Evolutionary conservation across 2,888 invertebrate genomes (phyloP).

Genomic region (Heliconius aoede): DNA sequence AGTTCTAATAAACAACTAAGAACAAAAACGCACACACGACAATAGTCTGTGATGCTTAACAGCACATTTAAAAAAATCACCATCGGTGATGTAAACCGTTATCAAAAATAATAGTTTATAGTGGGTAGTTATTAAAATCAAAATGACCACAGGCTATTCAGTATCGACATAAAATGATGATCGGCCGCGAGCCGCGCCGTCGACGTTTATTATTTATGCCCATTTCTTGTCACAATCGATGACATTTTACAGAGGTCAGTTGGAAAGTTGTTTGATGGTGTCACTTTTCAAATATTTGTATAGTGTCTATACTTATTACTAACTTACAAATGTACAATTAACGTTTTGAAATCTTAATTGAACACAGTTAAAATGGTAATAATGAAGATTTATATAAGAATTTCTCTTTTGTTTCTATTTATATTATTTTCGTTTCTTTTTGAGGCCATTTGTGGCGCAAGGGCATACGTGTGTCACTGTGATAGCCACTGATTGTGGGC

Average conservation of each 20-base stretch:
- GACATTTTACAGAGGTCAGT: conserved; percentile 25
- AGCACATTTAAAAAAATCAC: too few species aligned
- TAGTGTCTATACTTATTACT: not conserved
- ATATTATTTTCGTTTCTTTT: too few species aligned
- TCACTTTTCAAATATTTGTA: not conserved
- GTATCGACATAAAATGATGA: conserved; percentile 8
- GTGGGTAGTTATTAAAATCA: too few species aligned
- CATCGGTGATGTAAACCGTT: not conserved
- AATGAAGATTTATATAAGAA: not conserved
- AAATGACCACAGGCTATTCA: conserved; percentile 2
- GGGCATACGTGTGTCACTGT: too few species aligned
- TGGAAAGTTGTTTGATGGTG: not conserved
- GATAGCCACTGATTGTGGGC: too few species aligned
- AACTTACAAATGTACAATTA: not conserved
- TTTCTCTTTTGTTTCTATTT: not conserved
- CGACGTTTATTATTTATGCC: conserved; percentile 24
- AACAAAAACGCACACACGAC: too few species aligned
- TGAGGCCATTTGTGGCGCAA: too few species aligned
- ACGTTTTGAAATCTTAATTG: too few species aligned
- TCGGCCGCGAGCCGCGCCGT: conserved; percentile 9
- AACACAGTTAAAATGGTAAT: not conserved
- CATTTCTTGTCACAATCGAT: conserved; percentile 17
- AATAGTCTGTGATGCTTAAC: too few species aligned
- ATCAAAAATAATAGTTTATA: too few species aligned
- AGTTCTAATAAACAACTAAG: too few species aligned